phyloP scores from a whole-genome alignment of 2,113 vertebrate genomes.

The Tragelaphus buxtoni region DNA sequence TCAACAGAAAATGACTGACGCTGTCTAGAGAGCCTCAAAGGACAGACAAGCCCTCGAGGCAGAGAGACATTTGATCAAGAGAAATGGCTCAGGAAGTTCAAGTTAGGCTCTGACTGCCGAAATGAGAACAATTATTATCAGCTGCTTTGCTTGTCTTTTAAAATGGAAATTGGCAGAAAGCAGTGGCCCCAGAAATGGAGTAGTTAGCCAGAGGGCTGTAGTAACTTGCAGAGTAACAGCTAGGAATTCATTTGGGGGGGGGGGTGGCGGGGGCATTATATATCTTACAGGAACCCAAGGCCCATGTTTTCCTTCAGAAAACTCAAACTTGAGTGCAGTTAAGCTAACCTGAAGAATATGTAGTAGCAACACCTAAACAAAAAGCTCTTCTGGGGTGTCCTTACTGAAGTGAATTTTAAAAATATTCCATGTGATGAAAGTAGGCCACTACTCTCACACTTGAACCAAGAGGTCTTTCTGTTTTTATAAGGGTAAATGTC shows the following conservation, averaged over 20 bases:
- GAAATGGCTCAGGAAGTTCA: not conserved
- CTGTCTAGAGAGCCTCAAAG: not conserved
- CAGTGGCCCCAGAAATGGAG: not conserved
- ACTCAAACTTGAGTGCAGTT: not conserved
- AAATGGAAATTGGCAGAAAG: not conserved
- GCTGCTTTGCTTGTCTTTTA: not conserved
- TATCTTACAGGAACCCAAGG: not conserved
- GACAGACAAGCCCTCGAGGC: not conserved
- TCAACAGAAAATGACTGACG: not conserved
- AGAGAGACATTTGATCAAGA: not conserved
- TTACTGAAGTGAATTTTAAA: not conserved
- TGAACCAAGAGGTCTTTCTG: constrained; percentile 7
- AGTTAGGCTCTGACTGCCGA: not conserved
- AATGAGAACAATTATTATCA: not conserved
- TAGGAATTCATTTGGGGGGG: not conserved
- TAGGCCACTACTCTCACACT: not conserved
- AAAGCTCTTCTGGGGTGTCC: not conserved
- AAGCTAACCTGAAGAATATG: not conserved
- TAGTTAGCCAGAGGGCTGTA: not conserved
- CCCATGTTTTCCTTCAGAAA: not conserved
- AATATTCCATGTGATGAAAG: not conserved
- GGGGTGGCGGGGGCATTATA: fast-evolving
- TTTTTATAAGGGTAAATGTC: not conserved
- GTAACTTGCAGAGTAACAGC: not conserved
- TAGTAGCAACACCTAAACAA: not conserved